These are phyloP conservation scores for Ferrisia virgata DNA, from an alignment of 2,888 invertebrate species.

Conservation along the genomic window DNA sequence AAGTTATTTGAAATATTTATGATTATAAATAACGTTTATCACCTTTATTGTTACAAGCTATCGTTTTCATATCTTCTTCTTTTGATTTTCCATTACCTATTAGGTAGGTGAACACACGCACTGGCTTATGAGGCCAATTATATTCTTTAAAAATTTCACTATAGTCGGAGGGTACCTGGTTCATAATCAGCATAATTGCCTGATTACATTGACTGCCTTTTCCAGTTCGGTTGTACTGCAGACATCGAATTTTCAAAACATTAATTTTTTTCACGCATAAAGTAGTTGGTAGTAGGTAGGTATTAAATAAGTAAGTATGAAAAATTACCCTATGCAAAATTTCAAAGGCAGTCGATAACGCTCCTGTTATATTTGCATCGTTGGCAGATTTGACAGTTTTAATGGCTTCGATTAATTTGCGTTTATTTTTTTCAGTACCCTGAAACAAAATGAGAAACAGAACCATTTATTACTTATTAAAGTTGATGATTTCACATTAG, in stretches of 20 bases:
- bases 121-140: slow-evolving; percentile 91
- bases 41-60: slow-evolving; percentile 98
- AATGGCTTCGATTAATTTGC: slow-evolving; percentile 74
- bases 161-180: slow-evolving; percentile 55
- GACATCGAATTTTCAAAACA: slow-evolving; percentile 47
- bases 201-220: slow-evolving; percentile 94
- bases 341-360: slow-evolving; percentile 88
- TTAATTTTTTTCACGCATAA: no score
- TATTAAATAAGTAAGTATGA: not conserved
- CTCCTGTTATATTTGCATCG: slow-evolving; percentile 83
- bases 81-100: slow-evolving; percentile 90
- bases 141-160: slow-evolving; percentile 70
- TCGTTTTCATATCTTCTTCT: slow-evolving; percentile 80
- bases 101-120: slow-evolving; percentile 93
- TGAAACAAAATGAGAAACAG: slow-evolving; percentile 53
- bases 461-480: not conserved
- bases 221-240: slow-evolving; percentile 75
- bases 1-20: no score
- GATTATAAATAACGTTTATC: slow-evolving; percentile 47
- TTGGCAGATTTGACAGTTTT: slow-evolving; percentile 69
- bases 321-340: slow-evolving; percentile 72
- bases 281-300: no score
- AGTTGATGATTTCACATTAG: not conserved
- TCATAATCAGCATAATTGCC: slow-evolving; percentile 92
- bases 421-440: slow-evolving; percentile 77